Evolutionary conservation across 1,140 invertebrate species (phyloP).

Genomic region (Dendrolimus kikuchii): DNA sequence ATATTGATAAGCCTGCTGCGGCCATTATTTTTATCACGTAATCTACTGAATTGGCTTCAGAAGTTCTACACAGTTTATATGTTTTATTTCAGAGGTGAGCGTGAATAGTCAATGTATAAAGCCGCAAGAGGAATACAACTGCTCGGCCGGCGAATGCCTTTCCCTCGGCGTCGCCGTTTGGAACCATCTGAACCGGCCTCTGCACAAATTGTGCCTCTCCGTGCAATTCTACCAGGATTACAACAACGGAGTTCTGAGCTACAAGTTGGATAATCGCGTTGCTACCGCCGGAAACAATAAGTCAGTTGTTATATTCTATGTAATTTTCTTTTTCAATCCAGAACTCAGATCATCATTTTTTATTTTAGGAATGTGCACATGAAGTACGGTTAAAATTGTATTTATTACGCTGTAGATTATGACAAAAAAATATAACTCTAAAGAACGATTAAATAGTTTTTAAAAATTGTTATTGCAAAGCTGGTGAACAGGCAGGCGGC

Average conservation of each 20-base stretch:
- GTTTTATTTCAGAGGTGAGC: constrained; percentile 75
- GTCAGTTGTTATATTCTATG: constrained; percentile 58
- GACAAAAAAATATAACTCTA: too few species aligned
- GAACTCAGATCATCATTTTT: not conserved
- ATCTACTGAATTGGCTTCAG: too few species aligned
- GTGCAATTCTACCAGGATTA: constrained; percentile 93
- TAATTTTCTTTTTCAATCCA: not conserved
- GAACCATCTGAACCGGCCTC: constrained; percentile 80
- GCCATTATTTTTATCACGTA: too few species aligned
- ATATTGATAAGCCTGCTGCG: too few species aligned
- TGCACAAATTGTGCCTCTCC: constrained; percentile 80
- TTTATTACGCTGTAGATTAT: too few species aligned
- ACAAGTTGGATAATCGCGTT: constrained; percentile 86
- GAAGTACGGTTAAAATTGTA: too few species aligned
- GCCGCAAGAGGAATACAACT: constrained; percentile 82
- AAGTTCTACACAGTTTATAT: constrained; percentile 1
- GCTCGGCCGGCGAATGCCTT: constrained; percentile 82
- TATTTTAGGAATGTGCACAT: too few species aligned
- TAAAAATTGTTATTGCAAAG: too few species aligned
- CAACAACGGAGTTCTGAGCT: constrained; percentile 89
- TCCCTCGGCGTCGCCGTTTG: constrained; percentile 80
- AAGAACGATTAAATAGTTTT: too few species aligned
- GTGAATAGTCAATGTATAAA: constrained; percentile 73
- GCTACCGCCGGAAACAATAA: constrained; percentile 86
- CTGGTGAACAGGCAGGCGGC: too few species aligned